Evolutionary conservation across 2,888 invertebrate species (phyloP).

Genomic region (Pseudanteris insignis): DNA sequence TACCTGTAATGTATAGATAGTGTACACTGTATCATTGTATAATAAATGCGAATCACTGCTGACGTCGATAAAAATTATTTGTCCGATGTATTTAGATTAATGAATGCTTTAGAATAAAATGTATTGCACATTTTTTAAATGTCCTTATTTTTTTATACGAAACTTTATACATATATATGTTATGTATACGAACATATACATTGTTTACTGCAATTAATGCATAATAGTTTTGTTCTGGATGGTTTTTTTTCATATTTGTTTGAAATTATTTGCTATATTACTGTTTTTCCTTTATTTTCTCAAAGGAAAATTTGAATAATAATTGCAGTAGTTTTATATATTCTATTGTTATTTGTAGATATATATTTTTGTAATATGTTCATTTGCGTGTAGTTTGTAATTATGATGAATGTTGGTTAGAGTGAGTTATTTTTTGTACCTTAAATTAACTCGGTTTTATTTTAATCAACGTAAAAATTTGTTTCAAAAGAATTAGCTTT

Average conservation of each 20-base stretch:
- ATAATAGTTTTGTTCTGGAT: slow-evolving; percentile 8
- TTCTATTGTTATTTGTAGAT: slow-evolving; percentile 27
- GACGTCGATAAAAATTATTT: slow-evolving; percentile 14
- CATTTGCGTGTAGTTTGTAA: slow-evolving; percentile 31
- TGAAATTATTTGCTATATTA: neutral
- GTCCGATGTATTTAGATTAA: slow-evolving; percentile 37
- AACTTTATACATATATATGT: slow-evolving; percentile 34
- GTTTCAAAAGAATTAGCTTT: too few species aligned
- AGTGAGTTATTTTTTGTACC: too few species aligned
- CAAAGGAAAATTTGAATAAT: slow-evolving; percentile 4
- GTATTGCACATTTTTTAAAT: slow-evolving; percentile 39
- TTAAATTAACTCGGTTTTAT: too few species aligned
- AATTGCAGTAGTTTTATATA: slow-evolving; percentile 25
- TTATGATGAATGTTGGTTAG: slow-evolving; percentile 34
- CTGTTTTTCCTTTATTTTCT: slow-evolving; percentile 7
- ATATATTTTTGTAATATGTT: slow-evolving; percentile 36
- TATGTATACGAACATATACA: slow-evolving; percentile 32
- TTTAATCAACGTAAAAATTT: too few species aligned
- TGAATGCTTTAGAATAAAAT: slow-evolving; percentile 39
- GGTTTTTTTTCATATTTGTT: slow-evolving; percentile 3
- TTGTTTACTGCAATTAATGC: slow-evolving; percentile 33
- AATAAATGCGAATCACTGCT: slow-evolving; percentile 22
- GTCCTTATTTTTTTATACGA: slow-evolving; percentile 43
- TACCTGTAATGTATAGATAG: slow-evolving; percentile 32
- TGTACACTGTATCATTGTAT: slow-evolving; percentile 34